Conservation (phyloP, 2,797 vertebrate species). For the Cossypha dichroa region DNA sequence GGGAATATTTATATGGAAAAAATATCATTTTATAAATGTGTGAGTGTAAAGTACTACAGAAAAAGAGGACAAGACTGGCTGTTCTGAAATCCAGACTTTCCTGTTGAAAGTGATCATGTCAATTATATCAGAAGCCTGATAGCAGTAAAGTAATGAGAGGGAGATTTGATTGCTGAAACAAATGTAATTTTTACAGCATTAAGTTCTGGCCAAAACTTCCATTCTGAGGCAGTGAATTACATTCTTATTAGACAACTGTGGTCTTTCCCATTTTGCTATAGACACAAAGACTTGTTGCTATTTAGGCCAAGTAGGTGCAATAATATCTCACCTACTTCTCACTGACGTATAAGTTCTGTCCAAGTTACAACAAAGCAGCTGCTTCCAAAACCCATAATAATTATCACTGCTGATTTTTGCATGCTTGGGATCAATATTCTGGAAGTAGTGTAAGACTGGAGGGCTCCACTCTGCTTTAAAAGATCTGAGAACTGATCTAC, state of each 20-base stretch:
- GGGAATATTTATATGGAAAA: neutral
- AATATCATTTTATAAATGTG: neutral
- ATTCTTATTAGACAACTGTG: neutral
- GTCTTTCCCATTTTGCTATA: neutral
- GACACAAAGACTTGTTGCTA: neutral
- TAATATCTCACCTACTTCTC: neutral
- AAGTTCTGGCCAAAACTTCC: neutral
- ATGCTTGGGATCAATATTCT: neutral
- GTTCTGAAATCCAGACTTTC: neutral
- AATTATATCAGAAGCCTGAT: neutral
- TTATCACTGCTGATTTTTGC: neutral
- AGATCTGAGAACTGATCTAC: neutral
- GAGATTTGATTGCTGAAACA: constrained; percentile 47
- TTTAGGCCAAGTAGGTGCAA: neutral
- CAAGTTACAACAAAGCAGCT: neutral
- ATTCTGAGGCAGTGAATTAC: neutral
- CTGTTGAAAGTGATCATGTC: neutral
- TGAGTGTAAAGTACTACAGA: neutral
- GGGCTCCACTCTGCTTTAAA: neutral
- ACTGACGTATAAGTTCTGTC: neutral
- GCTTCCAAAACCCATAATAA: neutral
- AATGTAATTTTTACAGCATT: constrained; percentile 48
- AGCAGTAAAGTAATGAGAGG: constrained; percentile 24
- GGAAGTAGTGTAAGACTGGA: neutral
- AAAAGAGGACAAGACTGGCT: neutral